Conservation (phyloP, 2,113 vertebrate species). For the Dipodomys ordii region DNA sequence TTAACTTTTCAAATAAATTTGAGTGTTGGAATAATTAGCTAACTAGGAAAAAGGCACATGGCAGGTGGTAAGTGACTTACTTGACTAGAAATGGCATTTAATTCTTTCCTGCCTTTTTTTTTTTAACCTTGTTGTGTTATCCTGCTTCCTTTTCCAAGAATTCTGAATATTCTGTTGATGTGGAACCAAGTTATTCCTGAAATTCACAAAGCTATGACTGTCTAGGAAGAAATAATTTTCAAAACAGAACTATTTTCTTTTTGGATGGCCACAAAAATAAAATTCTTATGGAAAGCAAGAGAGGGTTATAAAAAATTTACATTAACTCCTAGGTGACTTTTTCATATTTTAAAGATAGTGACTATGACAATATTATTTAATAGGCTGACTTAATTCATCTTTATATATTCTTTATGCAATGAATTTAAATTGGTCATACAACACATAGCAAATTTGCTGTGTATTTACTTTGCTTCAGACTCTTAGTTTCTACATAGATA, state of each 20-base stretch:
- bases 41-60: conserved; percentile 25
- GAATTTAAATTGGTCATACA: conserved; percentile 18
- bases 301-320: background rate
- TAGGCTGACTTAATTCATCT: background rate
- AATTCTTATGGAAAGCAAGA: conserved; percentile 44
- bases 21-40: conserved; percentile 61
- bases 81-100: conserved; percentile 45
- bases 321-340: background rate
- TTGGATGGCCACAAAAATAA: conserved; percentile 42
- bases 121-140: conserved; percentile 54
- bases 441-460: too few relatives aligned
- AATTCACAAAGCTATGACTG: conserved; percentile 51
- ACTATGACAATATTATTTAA: conserved; percentile 37
- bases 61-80: conserved; percentile 67
- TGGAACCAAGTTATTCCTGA: conserved; percentile 54
- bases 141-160: conserved; percentile 23
- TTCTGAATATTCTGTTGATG: conserved; percentile 48
- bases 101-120: background rate
- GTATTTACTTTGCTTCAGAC: conserved; percentile 1
- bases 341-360: conserved; percentile 45
- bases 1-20: conserved; percentile 64
- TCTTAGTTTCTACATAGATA: background rate
- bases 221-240: conserved; percentile 29
- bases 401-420: conserved; percentile 1
- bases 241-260: background rate